Evolutionary conservation across 2,888 invertebrate species (phyloP), one percentile per base, ranked within the genome.

Genomic region (Sarcophaga subvicina): DNA sequence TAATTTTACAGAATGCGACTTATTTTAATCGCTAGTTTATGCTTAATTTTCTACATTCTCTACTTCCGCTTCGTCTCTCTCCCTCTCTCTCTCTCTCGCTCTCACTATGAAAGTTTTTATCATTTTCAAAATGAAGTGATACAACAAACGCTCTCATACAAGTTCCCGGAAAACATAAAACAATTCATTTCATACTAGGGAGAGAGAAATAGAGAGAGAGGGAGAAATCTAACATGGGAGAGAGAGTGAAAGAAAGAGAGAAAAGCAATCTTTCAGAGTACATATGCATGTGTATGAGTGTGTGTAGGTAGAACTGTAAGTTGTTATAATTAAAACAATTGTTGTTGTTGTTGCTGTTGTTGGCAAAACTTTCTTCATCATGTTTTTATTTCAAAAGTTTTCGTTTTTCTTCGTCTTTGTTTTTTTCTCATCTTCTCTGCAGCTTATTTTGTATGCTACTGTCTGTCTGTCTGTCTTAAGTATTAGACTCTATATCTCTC

Each of bases 311-410:
- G 37, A 37, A 49, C 10, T 67, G 20, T 17, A 45, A n/a, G 49
- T 69, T 78, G 69, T 78, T 70, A 78, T 70, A 78, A 78, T 78
- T 78, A 78, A 78, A 78, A 63, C 70, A 70, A 63, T 78, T 70
- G 78, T 49, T 78, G 62, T 70, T 79, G 49, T 79, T 70, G 37
- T 27, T 22, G 22, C 22, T 49, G 47, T 1, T n/a, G 63, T 37
- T 10, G n/a, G 27, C 17, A 69, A 75, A 20, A 14, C 14, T 6
- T 59, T 60, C 37, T 22, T 59, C 8, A 20, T 67, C 37, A 72
- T 72, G 20, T 60, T 72, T 72, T 72, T 72, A 59, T 71, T 27
- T 71, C 59, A 27, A 59, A 71, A 71, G 71, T 71, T 72, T 63
- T 20, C 47, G 17, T 70, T 25, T 47, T 59, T 22, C 37, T 37